Conservation (phyloP, 2,888 invertebrate species). For the Diloba caeruleocephala region DNA sequence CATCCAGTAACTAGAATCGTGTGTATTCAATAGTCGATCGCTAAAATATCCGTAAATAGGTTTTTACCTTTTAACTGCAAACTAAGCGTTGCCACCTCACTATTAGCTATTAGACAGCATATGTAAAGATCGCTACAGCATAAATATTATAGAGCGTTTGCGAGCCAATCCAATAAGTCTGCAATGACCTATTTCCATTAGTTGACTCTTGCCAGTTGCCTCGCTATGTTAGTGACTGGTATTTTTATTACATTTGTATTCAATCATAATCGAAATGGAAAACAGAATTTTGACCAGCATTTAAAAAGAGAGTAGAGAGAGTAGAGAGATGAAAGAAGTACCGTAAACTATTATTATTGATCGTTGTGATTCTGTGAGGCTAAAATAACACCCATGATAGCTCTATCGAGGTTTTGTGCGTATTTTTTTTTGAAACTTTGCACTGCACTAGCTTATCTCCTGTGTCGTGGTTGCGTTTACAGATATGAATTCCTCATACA, state of each 20-base stretch:
- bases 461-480: too few species aligned
- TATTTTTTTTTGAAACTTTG: too few species aligned
- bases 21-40: neutral
- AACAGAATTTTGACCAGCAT: neutral
- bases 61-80: neutral
- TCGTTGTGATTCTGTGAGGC: too few species aligned
- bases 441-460: too few species aligned
- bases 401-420: too few species aligned
- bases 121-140: conserved; percentile 25
- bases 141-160: conserved; percentile 17
- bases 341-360: too few species aligned
- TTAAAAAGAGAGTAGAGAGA: too few species aligned
- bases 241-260: conserved; percentile 29
- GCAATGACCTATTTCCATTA: conserved; percentile 34
- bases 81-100: conserved; percentile 13
- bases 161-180: conserved; percentile 33
- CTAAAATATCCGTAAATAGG: too few species aligned
- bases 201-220: conserved; percentile 29
- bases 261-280: neutral
- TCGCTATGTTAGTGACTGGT: conserved; percentile 12
- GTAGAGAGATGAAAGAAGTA: too few species aligned
- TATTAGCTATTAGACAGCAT: conserved; percentile 20
- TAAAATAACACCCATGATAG: too few species aligned
- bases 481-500: too few species aligned
- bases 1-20: too few species aligned